Evolutionary conservation across 2,113 vertebrate genomes (phyloP).

Genomic region (Petroica traversi): DNA sequence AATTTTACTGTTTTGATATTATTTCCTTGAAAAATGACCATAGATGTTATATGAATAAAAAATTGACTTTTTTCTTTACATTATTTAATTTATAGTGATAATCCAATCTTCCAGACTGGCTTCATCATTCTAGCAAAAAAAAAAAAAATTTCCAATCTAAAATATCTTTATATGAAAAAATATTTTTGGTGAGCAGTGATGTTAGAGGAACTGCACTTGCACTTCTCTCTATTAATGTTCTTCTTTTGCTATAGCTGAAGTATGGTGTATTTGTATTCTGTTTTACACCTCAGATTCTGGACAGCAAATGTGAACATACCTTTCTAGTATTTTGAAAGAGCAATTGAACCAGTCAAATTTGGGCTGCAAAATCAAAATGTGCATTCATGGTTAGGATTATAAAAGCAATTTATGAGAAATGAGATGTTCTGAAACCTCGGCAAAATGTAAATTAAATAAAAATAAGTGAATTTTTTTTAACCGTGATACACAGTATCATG

Average conservation of each 20-base stretch:
- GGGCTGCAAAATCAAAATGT: not conserved
- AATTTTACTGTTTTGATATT: not conserved
- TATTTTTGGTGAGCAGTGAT: not conserved
- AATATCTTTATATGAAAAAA: not conserved
- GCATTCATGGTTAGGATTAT: not conserved
- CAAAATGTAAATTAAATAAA: not conserved
- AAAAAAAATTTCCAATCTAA: not conserved
- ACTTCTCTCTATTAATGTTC: not conserved
- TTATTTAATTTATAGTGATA: not conserved
- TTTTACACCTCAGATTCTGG: not conserved
- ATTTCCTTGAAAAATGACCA: conserved; percentile 23
- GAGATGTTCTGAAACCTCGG: not conserved
- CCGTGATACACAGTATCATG: not conserved
- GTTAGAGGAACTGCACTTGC: not conserved
- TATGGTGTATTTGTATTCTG: not conserved
- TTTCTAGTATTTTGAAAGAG: not conserved
- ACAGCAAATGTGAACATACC: not conserved
- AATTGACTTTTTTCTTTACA: not conserved
- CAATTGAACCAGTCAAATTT: not conserved
- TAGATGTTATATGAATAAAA: not conserved
- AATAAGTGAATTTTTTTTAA: not conserved
- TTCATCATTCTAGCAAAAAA: not conserved
- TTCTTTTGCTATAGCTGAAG: not conserved
- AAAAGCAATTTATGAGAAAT: not conserved
- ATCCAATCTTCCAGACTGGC: not conserved